Evolutionary conservation across 2,797 vertebrate species (phyloP).

Genomic region (Labroides dimidiatus): DNA sequence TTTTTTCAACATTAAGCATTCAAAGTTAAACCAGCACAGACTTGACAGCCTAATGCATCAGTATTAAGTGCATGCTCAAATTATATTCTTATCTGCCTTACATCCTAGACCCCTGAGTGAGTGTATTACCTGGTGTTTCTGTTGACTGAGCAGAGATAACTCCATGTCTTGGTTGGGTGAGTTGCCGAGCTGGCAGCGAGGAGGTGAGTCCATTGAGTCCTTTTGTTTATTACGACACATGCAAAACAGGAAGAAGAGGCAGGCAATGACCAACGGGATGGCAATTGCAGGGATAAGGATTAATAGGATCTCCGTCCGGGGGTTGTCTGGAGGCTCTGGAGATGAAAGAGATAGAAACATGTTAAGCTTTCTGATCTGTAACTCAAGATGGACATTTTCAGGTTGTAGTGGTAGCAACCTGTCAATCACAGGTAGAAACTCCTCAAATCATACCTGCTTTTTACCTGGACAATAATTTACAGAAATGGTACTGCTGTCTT

Average conservation of each 20-base stretch:
- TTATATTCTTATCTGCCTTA: too few relatives aligned
- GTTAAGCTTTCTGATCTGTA: background rate
- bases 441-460: too few relatives aligned
- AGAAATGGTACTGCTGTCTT: too few relatives aligned
- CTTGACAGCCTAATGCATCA: background rate
- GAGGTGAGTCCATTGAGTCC: constrained; percentile 84
- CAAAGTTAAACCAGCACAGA: background rate
- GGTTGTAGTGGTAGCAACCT: too few relatives aligned
- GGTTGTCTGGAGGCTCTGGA: constrained; percentile 89
- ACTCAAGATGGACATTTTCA: too few relatives aligned
- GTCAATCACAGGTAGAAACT: too few relatives aligned
- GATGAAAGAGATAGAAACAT: background rate
- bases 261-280: constrained; percentile 93
- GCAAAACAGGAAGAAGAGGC: constrained; percentile 96
- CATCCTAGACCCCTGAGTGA: too few relatives aligned
- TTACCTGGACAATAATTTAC: too few relatives aligned
- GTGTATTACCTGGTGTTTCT: constrained; percentile 90
- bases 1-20: background rate
- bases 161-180: constrained; percentile 94
- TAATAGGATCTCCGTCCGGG: constrained; percentile 95
- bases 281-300: constrained; percentile 95
- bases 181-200: constrained; percentile 88
- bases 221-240: constrained; percentile 98
- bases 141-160: constrained; percentile 91
- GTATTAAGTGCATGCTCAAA: background rate